Conservation (phyloP, 2,797 vertebrate species). For the Hydrolagus colliei region DNA sequence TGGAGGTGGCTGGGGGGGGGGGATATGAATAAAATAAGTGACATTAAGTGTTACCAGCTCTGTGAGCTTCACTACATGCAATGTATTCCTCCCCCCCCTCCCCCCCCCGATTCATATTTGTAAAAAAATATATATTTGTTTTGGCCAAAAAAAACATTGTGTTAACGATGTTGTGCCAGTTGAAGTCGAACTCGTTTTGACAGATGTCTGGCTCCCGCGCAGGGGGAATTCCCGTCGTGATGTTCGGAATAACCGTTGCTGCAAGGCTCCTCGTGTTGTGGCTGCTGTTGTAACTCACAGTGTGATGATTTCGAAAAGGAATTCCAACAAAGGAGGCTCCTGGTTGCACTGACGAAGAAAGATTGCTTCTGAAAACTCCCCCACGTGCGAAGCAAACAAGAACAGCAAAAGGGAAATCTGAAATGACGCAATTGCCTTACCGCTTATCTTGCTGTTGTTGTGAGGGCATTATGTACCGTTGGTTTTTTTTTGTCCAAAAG, state of each 20-base stretch:
- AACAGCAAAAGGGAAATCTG: neutral
- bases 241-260: neutral
- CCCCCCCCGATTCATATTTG: neutral
- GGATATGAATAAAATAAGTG: neutral
- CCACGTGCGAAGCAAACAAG: neutral
- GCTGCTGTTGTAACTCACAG: neutral
- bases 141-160: no score
- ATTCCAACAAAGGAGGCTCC: neutral
- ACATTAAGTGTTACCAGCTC: neutral
- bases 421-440: neutral
- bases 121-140: neutral
- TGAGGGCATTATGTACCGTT: neutral
- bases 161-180: neutral
- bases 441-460: neutral
- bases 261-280: neutral
- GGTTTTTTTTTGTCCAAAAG: neutral
- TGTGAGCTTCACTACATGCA: neutral
- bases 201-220: neutral
- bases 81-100: neutral
- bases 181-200: neutral
- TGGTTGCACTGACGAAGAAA: neutral
- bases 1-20: no score
- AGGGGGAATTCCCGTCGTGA: neutral
- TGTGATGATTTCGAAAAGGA: conserved; percentile 2
- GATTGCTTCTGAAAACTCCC: neutral